Base-by-base conservation (phyloP, 2,797 vertebrate genomes). In the Oceanodroma leucorhoa region DNA sequence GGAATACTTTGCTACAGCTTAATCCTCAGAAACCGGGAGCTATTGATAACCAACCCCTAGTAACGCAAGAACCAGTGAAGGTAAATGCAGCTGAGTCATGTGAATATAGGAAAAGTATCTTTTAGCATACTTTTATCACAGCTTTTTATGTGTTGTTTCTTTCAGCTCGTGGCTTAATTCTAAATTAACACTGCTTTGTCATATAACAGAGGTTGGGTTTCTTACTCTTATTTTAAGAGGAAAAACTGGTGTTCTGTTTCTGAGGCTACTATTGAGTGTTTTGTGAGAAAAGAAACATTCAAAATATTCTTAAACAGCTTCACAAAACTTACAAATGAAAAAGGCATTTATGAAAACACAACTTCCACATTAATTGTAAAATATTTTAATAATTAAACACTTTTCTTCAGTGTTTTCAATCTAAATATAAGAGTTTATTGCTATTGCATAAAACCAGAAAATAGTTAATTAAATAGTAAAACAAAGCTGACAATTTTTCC, bases 31-130 rank as follows among this genome's bases (percentile, higher is more conserved):
- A 98, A 94, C 99, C 99, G 4, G 99, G 99, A 94, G 99, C 99
- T 73, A 99, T 99, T 62, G 99, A 99, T 96, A 99, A 99, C 98
- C 99, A 99, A 91, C 97, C 99, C 9, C 97, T 99, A 72, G 99
- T 99, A 93, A 99, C 97, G 29, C 99, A 99, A 27, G 99, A 99
- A 55, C 98, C 98, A 58, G 98, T 99, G 92, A 99, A 99, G 99
- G 99, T 98, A 97, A 95, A 58, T 85, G 43, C 17, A 27, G 34
- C 54, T 24, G 9, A 27, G 15, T 32, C 45, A 32, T 7, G 32
- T 38, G n/a, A 81, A 53, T 26, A 4, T 6, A 43, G 50, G 3
- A 48, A 58, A 91, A 67, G 30, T 22, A 80, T 26, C 24, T 87
- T 78, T 78, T 29, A 27, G 29, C 45, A 45, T 78, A 50, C 26